Percentiles rank a stretch among this genome's conserved stretches.
These are phyloP conservation scores for Deroplatys truncata DNA, from an alignment of 2,888 invertebrate genomes.

Conservation along the genomic window DNA sequence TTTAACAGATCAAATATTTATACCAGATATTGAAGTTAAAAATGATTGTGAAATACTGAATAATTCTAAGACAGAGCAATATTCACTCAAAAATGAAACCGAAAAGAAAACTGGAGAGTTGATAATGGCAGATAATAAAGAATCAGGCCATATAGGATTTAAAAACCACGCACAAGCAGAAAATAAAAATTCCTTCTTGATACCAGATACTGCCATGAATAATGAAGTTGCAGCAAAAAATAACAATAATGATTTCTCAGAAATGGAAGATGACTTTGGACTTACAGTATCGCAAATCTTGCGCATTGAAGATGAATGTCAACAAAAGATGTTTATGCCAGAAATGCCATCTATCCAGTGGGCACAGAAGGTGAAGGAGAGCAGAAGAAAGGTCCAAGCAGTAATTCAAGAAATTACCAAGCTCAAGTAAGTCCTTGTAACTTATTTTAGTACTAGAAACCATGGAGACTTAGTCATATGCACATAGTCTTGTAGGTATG, in stretches of 20 bases:
- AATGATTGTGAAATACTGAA: background rate
- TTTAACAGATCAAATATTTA: background rate
- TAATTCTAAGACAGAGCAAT: background rate
- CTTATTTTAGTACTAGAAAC: background rate
- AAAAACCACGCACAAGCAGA: background rate
- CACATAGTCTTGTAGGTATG: too few species aligned
- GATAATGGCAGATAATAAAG: background rate
- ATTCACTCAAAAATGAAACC: background rate
- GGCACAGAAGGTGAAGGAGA: background rate
- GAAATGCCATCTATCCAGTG: background rate
- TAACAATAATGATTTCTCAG: background rate
- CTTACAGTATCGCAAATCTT: background rate
- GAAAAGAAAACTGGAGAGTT: background rate
- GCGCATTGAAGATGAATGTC: background rate
- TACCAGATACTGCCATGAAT: background rate
- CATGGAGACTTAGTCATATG: too few species aligned
- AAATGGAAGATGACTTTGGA: constrained; percentile 2
- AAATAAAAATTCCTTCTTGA: background rate
- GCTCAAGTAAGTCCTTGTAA: background rate
- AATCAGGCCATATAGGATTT: background rate
- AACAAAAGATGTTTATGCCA: background rate
- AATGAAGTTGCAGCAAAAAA: background rate
- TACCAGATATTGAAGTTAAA: too few species aligned
- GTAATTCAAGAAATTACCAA: background rate
- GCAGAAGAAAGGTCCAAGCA: background rate